Conservation (phyloP, 2,797 vertebrate genomes). For the Valencia hispanica region DNA sequence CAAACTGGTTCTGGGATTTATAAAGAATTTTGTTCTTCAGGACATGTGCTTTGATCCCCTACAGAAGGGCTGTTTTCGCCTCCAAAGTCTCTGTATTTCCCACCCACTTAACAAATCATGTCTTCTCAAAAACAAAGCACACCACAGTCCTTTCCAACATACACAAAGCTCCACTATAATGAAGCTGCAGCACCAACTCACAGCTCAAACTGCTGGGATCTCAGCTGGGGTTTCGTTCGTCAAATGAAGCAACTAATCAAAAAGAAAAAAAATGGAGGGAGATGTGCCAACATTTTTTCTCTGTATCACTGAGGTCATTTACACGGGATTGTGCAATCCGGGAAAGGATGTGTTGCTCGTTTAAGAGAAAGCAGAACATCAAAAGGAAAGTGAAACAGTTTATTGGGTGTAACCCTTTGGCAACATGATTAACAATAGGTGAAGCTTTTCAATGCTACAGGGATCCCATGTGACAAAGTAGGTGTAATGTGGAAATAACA, state of each 20-base stretch:
- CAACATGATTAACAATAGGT: not conserved
- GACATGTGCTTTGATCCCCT: not conserved
- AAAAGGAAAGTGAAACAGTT: conserved; percentile 18
- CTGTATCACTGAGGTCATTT: not conserved
- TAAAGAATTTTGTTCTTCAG: not conserved
- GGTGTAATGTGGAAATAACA: not conserved
- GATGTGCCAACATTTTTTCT: not conserved
- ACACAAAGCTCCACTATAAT: conserved; percentile 14
- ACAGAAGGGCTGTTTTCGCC: not conserved
- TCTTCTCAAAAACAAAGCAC: conserved; percentile 24
- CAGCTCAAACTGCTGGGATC: not conserved
- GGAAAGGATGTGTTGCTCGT: conserved; percentile 16
- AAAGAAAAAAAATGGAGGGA: not conserved
- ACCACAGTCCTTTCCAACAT: conserved; percentile 20
- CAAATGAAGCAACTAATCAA: conserved; percentile 23
- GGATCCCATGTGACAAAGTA: not conserved
- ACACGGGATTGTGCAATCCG: not conserved
- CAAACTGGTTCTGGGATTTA: not conserved
- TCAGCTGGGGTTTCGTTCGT: conserved; percentile 22
- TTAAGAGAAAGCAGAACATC: not conserved
- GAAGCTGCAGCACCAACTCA: conserved; percentile 1
- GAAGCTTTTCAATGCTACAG: not conserved
- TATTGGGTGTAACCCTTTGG: not conserved
- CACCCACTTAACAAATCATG: not conserved
- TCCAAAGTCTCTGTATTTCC: not conserved